phyloP scores from a whole-genome alignment of 2,888 invertebrate genomes.

The Agrypnus murinus region DNA sequence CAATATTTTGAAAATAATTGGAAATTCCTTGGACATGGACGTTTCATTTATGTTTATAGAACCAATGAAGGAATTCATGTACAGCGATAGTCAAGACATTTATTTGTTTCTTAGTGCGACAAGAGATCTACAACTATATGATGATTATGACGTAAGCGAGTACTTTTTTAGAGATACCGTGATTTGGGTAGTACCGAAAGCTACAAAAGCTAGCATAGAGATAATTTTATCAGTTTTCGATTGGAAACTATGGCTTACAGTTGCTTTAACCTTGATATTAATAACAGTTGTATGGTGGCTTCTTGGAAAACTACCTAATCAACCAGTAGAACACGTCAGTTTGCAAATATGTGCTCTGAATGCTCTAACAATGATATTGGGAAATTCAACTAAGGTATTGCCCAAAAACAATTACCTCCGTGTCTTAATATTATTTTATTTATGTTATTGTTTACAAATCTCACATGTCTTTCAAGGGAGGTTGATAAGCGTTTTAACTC shows the following conservation, averaged over 20 bases:
- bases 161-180: background rate
- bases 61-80: background rate
- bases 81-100: background rate
- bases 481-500: background rate
- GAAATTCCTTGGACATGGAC: background rate
- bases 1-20: background rate
- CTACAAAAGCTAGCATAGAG: background rate
- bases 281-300: background rate
- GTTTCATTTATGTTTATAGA: background rate
- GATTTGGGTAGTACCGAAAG: constrained; percentile 1
- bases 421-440: background rate
- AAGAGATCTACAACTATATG: background rate
- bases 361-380: background rate
- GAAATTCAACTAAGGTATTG: background rate
- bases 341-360: background rate
- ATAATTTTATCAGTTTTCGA: background rate
- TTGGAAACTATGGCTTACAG: background rate
- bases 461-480: background rate
- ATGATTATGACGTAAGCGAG: background rate
- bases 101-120: background rate
- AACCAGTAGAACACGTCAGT: background rate
- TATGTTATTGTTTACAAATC: background rate
- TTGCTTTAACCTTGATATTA: background rate
- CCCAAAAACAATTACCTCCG: background rate
- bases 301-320: background rate